Base-by-base conservation (phyloP, 2,888 invertebrate species). In the Pristionchus arcanus region DNA sequence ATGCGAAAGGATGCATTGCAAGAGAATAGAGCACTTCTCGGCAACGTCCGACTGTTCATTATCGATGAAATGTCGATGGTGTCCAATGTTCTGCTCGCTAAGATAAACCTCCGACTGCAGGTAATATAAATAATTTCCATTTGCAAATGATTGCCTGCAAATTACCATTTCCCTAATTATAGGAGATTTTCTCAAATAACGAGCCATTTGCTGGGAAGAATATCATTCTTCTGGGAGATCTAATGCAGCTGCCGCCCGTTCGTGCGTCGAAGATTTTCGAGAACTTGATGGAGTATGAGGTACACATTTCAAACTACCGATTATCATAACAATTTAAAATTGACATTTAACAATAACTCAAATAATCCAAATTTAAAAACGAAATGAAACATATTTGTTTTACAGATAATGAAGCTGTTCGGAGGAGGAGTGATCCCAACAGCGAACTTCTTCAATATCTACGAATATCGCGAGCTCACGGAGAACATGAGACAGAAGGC, bases 201-300 rank as follows among this genome's bases (percentile, higher is more conserved):
- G 81, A 85, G 19, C 71, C 13, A 19, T 91, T 92, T 55, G 91
- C 91, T 28, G 90, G 90, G 7, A n/a, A 34, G 25, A 90, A 86
- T 34, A 21, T 91, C 2, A 11, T 89, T 9, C 28, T 89, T 0
- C 87, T 90, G 37, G 90, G 90, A 11, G 90, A 90, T 31, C 68
- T 90, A 1, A 88, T 91, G n/a, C 91, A 91, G 81, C 74, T 91
- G 37, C 89, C 90, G 1, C 91, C 91, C 2, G 90, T 91, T 4
- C 31, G 21, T 2, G 90, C 84, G 19, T 42, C 85, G 5, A 3
- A 11, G 2, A 87, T 87, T 59, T 87, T 37, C 87, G 34, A 87
- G 42, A 63, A 13, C 9, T 34, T 87, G 11, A 28, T 15, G 7
- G 7, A 11, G 15, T 13, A 16, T 9, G 28, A 59, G 34, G 68